Conservation (phyloP, 2,113 vertebrate species). For the Sander lucioperca region DNA sequence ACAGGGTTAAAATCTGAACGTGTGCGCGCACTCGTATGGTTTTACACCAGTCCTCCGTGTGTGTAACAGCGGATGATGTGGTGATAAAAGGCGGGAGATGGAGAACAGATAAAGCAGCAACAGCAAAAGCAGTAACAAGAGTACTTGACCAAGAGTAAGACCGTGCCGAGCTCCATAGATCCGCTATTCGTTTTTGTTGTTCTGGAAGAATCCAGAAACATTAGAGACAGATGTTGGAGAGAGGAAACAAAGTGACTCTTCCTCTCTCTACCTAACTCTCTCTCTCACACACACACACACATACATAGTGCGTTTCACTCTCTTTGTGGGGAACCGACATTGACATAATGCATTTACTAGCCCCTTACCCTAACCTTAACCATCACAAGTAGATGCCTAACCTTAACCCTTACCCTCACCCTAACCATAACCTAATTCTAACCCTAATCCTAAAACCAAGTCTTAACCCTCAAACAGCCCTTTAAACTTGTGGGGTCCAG, state of each 20-base stretch:
- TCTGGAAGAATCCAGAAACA: slow-evolving; percentile 15
- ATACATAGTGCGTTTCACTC: not conserved
- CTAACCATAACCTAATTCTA: no score
- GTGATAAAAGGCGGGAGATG: slow-evolving; percentile 10
- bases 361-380: no score
- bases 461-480: no score
- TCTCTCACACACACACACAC: not conserved
- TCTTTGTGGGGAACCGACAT: no score
- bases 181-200: not conserved
- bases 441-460: no score
- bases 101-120: not conserved
- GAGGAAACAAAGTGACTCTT: not conserved
- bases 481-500: no score
- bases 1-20: not conserved
- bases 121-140: no score
- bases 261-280: not conserved
- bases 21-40: not conserved
- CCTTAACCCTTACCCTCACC: no score
- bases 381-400: no score
- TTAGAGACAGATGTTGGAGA: not conserved
- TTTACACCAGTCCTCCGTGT: slow-evolving; percentile 5
- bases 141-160: no score
- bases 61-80: not conserved
- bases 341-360: no score
- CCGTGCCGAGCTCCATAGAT: not conserved